Percentiles rank a stretch among this genome's conserved stretches.
These are phyloP conservation scores for Platorchestia sp. DNA, from an alignment of 1,140 invertebrate species.

Conservation along the genomic window DNA sequence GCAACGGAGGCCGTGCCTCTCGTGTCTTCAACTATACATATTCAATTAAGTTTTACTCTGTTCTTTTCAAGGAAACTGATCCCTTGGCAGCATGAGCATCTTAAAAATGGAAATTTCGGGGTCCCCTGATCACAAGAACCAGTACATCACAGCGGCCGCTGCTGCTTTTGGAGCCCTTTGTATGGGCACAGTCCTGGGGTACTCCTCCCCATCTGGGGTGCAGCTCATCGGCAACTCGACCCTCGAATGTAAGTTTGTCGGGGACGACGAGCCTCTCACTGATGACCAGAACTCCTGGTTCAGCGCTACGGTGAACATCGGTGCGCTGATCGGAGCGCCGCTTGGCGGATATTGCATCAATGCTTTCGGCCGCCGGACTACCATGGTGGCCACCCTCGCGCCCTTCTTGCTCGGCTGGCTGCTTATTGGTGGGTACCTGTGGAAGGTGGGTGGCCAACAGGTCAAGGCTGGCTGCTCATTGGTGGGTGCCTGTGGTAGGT, in stretches of 20 bases:
- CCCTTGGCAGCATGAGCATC: background rate
- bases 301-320: slow-evolving; percentile 57
- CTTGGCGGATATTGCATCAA: slow-evolving; percentile 77
- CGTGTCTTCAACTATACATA: too few species aligned
- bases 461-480: too few species aligned
- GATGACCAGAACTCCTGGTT: slow-evolving; percentile 59
- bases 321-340: slow-evolving; percentile 79
- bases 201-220: slow-evolving; percentile 49
- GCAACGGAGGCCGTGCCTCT: too few species aligned
- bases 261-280: background rate
- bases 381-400: slow-evolving; percentile 79
- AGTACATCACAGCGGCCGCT: slow-evolving; percentile 47
- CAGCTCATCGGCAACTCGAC: slow-evolving; percentile 8
- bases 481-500: background rate
- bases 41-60: too few species aligned
- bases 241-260: background rate
- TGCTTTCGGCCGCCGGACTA: slow-evolving; percentile 79
- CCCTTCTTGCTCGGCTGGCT: slow-evolving; percentile 84
- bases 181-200: slow-evolving; percentile 50
- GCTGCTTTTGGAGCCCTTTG: slow-evolving; percentile 51
- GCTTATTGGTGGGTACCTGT: slow-evolving; percentile 73
- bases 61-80: background rate
- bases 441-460: background rate
- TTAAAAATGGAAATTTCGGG: background rate
- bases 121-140: background rate